Evolutionary conservation across 2,888 invertebrate species (phyloP), one percentile per base, ranked within the genome.

Genomic region (Lycocerus yunnanus): DNA sequence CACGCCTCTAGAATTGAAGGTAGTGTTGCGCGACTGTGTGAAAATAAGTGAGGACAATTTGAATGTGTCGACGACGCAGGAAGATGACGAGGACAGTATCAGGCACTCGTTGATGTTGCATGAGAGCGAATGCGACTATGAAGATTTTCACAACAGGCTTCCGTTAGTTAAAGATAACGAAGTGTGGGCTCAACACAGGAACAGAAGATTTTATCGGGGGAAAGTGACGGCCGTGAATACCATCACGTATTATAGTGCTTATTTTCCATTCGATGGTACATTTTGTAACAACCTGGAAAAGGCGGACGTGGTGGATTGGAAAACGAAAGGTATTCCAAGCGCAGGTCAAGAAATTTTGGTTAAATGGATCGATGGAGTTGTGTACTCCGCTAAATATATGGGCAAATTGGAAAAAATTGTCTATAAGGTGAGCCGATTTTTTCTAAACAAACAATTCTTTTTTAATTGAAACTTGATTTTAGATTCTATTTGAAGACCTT

Each of bases 141-240:
- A 43, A n/a, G 66, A 15, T 13, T 24, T 68, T 14, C 15, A 15
- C 13, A 58, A 66, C 11, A 8, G n/a, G 4, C 15, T 18, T 58
- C 59, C 59, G 58, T 68, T 68, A 58, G 15, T 68, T 58, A 18
- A 20, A 14, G 16, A 59, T 21, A 88, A 89, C 71, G 82, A 81
- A n/a, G 91, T 92, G 3, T 90, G 91, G 88, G 92, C 91, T 0
- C 91, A 89, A 79, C 91, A 92, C 84, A 88, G 88, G 71, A 92
- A 91, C 78, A 88, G 87, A 2, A 88, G 92, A 61, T 92, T 89
- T 83, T 91, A 92, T 82, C 86, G 88, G 76, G 90, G 89, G 13
- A 88, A 85, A 74, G 88, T 93, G 9, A 81, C 85, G 1, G 87
- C 88, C 11, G 87, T 89, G 11, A 84, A 86, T 14, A 84, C 86